Evolutionary conservation across 2,888 invertebrate species (phyloP).

Genomic region (Drosophila putrida): DNA sequence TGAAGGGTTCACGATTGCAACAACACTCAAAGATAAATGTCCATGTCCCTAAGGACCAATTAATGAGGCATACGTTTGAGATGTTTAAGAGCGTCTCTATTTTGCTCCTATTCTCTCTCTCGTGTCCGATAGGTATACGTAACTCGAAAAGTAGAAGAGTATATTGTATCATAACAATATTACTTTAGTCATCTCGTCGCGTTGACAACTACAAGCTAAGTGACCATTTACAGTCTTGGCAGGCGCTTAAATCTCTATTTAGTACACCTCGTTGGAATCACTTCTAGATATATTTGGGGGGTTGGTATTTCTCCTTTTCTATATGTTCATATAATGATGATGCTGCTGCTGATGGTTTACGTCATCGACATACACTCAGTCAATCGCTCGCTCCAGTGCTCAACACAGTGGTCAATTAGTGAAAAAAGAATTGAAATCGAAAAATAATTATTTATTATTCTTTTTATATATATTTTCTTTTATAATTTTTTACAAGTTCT

Average conservation of each 20-base stretch:
- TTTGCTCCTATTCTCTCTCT: not conserved
- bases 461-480: no score
- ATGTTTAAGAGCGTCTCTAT: not conserved
- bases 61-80: conserved; percentile 22
- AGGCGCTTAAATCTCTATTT: conserved; percentile 83
- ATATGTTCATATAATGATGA: conserved; percentile 6
- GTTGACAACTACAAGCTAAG: conserved; percentile 54
- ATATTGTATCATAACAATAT: not conserved
- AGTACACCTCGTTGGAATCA: conserved; percentile 70
- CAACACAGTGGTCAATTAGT: not conserved
- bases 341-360: conserved; percentile 53
- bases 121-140: not conserved
- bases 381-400: conserved; percentile 13
- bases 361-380: conserved; percentile 58
- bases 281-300: conserved; percentile 29
- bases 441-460: no score
- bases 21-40: conserved; percentile 1
- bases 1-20: conserved; percentile 6
- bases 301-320: conserved; percentile 29
- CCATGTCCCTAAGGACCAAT: conserved; percentile 41
- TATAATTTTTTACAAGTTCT: no score
- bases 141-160: not conserved
- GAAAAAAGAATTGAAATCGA: no score
- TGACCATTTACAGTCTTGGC: conserved; percentile 52
- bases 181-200: conserved; percentile 24